Base-by-base conservation (phyloP, 2,888 invertebrate species). In the Colostygia pectinataria region DNA sequence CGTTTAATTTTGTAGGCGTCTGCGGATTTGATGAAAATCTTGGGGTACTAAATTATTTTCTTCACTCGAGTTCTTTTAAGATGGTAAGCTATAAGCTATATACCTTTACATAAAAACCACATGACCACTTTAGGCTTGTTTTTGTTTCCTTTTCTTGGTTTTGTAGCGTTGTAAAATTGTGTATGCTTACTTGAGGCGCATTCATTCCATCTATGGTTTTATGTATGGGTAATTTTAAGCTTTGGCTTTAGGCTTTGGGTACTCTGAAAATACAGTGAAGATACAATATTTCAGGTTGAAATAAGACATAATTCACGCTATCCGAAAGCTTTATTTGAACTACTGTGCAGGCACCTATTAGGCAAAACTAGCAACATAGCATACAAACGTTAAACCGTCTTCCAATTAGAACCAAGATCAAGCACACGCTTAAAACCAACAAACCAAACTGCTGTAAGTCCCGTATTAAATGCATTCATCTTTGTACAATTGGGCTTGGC, bases 401-500 rank as follows among this genome's bases (percentile, higher is more conserved):
- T 18, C 29, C 9, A 36, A 38, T 41, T 42, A 46, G 32, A 43
- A 8, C 38, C 20, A 28, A 41, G 14, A 28, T 27, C 31, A 23
- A 42, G 37, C 32, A 41, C 23, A 38, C 15, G 32, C 18, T 34
- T 12, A 31, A 42, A 20, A 42, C 33, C 34, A 6, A 33, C 23
- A 47, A 47, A 20, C 47, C 27, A 34, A 29, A 43, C 37, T 23
- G 44, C 43, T 18, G 46, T 39, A 46, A 44, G 44, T 53, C 38
- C 46, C 43, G 31, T 43, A 53, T 50, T 51, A 43, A 46, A 58
- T 40, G 53, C 53, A 58, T 45, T 60, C 52, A 48, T 72, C 71
- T 50, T 33, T 78, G 80, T 83, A 57, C 63, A 63, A 71, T 70
- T 62, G 50, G 59, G 74, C 71, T 79, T 83, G 84, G 88, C 85